Evolutionary conservation across 2,888 invertebrate species (phyloP), one percentile per base, ranked within the genome.

Genomic region (Cenopis cana): DNA sequence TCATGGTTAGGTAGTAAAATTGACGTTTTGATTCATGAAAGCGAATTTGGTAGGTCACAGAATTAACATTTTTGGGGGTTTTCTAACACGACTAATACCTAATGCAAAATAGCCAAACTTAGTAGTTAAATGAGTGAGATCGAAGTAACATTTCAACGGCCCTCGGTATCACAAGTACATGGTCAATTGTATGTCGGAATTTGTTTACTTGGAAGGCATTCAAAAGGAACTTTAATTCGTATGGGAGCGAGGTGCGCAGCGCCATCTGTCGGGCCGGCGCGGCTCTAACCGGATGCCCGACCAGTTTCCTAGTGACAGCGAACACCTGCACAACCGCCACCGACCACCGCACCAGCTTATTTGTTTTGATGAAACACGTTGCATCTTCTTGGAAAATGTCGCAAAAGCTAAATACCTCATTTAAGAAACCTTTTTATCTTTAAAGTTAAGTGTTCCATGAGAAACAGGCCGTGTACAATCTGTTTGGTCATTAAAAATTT

Each of bases 221-320:
- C 18, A 61, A 61, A 67, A 67, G 67, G 49, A 66, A 71, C 70
- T 59, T 60, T 66, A 71, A 66, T 61, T 66, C 46, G 46, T 66
- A 66, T 55, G 59, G 60, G 61, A 56, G 74, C 82, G 75, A 74
- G 75, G 69, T 74, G 72, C 67, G 73, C 83, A 82, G 80, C 89
- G 91, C 91, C 92, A 93, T 93, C 93, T 93, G 92, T 86, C 82
- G 83, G 79, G 73, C 82, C 76, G 76, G 79, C 78, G 79, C 80
- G 77, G 77, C 82, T 76, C 77, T 76, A 85, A 86, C 93, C 92
- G 93, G 93, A 93, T 93, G 82, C 91, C 84, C 85, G 87, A 93
- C 93, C 93, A 91, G 93, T 93, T 92, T 89, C 83, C 82, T 84
- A 83, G 85, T 83, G 89, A 89, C 88, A 89, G 84, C 83, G 86